Conservation (phyloP, 2,113 vertebrate genomes). For the Myrmophylax atrothorax region DNA sequence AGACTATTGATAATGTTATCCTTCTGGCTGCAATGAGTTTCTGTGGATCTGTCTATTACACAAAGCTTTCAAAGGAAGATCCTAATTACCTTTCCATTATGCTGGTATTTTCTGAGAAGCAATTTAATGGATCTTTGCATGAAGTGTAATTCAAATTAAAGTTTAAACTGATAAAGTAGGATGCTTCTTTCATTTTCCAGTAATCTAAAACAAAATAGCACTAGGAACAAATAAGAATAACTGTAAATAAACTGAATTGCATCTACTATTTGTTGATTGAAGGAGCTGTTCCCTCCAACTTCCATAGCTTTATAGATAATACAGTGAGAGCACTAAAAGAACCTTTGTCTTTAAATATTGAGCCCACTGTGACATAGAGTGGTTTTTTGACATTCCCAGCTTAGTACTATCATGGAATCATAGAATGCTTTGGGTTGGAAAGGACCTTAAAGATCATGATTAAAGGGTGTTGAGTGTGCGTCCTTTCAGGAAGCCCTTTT, state of each 20-base stretch:
- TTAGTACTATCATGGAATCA: not conserved
- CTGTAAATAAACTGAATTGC: not conserved
- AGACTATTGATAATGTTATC: slow-evolving; percentile 39
- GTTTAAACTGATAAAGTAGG: slow-evolving; percentile 48
- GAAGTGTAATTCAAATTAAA: slow-evolving; percentile 15
- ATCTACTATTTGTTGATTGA: not conserved
- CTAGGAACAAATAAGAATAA: not conserved
- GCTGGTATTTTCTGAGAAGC: not conserved
- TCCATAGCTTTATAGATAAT: not conserved
- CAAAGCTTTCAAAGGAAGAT: slow-evolving; percentile 46
- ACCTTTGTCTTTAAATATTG: not conserved
- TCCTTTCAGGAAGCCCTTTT: not conserved
- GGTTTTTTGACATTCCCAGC: not conserved
- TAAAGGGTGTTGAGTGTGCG: not conserved
- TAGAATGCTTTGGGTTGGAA: not conserved
- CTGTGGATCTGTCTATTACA: not conserved
- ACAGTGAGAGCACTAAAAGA: not conserved
- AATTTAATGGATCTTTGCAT: slow-evolving; percentile 18
- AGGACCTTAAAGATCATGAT: not conserved
- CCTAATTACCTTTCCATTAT: not conserved
- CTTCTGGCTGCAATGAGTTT: slow-evolving; percentile 11
- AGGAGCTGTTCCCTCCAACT: not conserved
- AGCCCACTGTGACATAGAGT: not conserved
- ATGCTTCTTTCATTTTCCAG: slow-evolving; percentile 16
- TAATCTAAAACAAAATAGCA: slow-evolving; percentile 53